These are phyloP conservation scores for Priocnemis perturbator DNA, from an alignment of 2,888 invertebrate genomes.

Conservation along the genomic window DNA sequence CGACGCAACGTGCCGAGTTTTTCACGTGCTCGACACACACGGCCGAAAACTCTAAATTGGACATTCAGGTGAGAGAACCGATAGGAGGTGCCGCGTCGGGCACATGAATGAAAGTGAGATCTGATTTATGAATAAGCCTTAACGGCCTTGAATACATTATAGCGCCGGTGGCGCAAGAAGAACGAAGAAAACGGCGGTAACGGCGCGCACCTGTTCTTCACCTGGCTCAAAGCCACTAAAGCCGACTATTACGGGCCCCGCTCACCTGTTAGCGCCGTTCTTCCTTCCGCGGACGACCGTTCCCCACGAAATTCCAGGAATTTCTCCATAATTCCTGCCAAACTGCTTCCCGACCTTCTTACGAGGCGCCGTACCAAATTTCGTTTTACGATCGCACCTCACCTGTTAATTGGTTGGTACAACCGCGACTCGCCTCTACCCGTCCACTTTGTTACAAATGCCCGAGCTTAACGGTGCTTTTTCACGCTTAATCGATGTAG, in stretches of 20 bases:
- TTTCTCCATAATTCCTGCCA: constrained; percentile 18
- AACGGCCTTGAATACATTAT: constrained; percentile 58
- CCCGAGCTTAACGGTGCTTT: too few relatives aligned
- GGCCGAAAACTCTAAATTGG: not conserved
- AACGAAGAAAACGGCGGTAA: constrained; percentile 38
- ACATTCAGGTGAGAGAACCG: not conserved
- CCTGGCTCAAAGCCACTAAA: constrained; percentile 9
- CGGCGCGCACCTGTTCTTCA: constrained; percentile 31
- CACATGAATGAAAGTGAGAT: constrained; percentile 56
- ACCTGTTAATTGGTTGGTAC: too few relatives aligned
- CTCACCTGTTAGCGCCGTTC: constrained; percentile 13
- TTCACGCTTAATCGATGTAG: too few relatives aligned
- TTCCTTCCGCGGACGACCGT: constrained; percentile 15
- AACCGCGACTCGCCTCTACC: too few relatives aligned
- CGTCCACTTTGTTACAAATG: too few relatives aligned
- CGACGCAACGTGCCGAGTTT: too few relatives aligned
- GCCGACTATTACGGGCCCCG: constrained; percentile 13
- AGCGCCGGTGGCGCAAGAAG: constrained; percentile 50
- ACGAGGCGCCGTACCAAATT: too few relatives aligned
- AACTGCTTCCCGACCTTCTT: constrained; percentile 1
- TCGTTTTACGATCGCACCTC: too few relatives aligned
- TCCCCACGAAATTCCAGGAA: constrained; percentile 23
- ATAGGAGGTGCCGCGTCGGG: constrained; percentile 13
- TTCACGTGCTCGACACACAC: too few relatives aligned
- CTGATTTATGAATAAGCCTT: constrained; percentile 56